A percentile compares a stretch with the other conserved stretches of the same genome.
phyloP scores from a whole-genome alignment of 1,140 invertebrate species.

The Eumeta japonica region DNA sequence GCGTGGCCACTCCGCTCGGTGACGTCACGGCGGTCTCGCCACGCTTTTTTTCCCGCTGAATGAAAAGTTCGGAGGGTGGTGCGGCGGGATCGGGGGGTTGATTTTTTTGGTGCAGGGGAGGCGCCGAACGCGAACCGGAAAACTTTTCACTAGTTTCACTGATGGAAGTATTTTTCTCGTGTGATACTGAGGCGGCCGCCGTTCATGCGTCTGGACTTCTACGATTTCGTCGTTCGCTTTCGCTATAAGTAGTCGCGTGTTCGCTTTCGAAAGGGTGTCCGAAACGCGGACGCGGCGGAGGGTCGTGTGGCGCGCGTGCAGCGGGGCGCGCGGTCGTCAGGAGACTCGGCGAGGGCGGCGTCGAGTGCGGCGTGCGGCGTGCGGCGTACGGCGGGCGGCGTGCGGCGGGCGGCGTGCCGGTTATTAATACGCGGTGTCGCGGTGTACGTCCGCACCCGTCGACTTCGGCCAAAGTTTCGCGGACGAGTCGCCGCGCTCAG shows the following conservation, averaged over 20 bases:
- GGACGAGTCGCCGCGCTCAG: slow-evolving; percentile 40
- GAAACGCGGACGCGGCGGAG: slow-evolving; percentile 14
- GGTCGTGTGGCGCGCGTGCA: slow-evolving; percentile 13
- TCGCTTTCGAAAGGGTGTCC: slow-evolving; percentile 17
- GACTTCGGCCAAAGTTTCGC: slow-evolving; percentile 53
- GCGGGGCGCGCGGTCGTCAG: slow-evolving; percentile 32
- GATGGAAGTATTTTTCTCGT: slow-evolving; percentile 47
- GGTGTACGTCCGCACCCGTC: slow-evolving; percentile 49
- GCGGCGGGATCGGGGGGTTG: slow-evolving; percentile 44
- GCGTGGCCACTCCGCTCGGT: slow-evolving; percentile 57
- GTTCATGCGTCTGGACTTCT: slow-evolving; percentile 42
- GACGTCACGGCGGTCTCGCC: slow-evolving; percentile 61
- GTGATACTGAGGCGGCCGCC: slow-evolving; percentile 38
- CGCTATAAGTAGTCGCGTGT: slow-evolving; percentile 16
- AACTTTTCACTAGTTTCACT: slow-evolving; percentile 57
- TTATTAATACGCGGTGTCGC: slow-evolving; percentile 52
- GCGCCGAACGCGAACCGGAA: slow-evolving; percentile 43
- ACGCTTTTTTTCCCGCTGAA: slow-evolving; percentile 63
- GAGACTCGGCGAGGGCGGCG: slow-evolving; percentile 27
- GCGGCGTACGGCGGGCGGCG: slow-evolving; percentile 44
- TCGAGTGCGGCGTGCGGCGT: too few species aligned
- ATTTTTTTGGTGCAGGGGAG: slow-evolving; percentile 52
- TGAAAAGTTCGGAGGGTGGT: slow-evolving; percentile 58
- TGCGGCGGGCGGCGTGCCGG: slow-evolving; percentile 41
- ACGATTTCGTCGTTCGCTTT: slow-evolving; percentile 45